Conservation (phyloP, 2,888 invertebrate species). For the Schrankia costaestrigalis region DNA sequence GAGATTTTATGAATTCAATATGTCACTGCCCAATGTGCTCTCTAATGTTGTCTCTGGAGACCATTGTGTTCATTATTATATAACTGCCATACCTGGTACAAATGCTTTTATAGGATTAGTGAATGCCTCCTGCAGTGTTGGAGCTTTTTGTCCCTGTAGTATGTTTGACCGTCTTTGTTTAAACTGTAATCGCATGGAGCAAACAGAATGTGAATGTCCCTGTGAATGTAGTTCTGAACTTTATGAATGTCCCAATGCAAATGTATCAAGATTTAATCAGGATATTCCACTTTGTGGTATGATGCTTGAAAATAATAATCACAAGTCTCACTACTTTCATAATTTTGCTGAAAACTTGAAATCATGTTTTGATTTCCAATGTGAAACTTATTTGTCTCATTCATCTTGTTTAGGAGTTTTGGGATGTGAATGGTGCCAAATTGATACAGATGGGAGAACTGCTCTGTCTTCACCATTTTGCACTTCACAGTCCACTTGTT, state of each 20-base stretch:
- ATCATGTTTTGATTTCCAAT: conserved; percentile 84
- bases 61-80: conserved; percentile 92
- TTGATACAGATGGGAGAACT: conserved; percentile 87
- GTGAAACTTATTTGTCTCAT: conserved; percentile 83
- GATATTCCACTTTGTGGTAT: conserved; percentile 69
- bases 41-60: conserved; percentile 93
- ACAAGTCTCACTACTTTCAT: conserved; percentile 72
- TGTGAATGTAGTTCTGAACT: conserved; percentile 89
- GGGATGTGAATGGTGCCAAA: conserved; percentile 95
- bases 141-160: conserved; percentile 95
- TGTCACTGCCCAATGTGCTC: conserved; percentile 86
- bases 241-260: conserved; percentile 61
- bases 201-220: conserved; percentile 96
- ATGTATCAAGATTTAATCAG: conserved; percentile 49
- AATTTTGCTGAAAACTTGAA: conserved; percentile 79
- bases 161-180: conserved; percentile 93
- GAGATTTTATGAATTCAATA: conserved; percentile 91
- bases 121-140: conserved; percentile 91
- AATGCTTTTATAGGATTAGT: conserved; percentile 94
- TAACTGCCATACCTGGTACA: conserved; percentile 89
- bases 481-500: conserved; percentile 89
- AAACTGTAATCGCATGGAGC: conserved; percentile 96
- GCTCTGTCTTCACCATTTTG: conserved; percentile 87
- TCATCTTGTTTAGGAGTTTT: conserved; percentile 86
- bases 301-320: conserved; percentile 71